A percentile compares a stretch with the other conserved stretches of the same genome.
Evolutionary conservation across 2,113 vertebrate species (phyloP).

Genomic region (Seriola quinqueradiata): DNA sequence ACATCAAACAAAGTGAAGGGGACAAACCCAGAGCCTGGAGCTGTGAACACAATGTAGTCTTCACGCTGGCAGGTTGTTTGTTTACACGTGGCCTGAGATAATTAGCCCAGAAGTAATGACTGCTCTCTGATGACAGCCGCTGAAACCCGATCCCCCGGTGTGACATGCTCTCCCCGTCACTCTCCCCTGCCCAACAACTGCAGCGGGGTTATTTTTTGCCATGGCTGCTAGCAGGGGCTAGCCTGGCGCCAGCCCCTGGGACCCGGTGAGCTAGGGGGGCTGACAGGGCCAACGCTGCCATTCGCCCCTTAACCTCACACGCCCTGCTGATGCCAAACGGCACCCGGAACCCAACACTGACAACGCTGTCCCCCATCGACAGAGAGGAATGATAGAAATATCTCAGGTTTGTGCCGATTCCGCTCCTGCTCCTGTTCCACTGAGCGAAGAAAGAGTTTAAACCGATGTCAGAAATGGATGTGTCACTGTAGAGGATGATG

Average conservation of each 20-base stretch:
- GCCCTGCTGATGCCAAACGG: constrained; percentile 62
- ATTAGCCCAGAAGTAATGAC: constrained; percentile 88
- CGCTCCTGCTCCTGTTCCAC: background rate
- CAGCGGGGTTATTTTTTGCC: constrained; percentile 83
- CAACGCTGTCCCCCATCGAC: constrained; percentile 55
- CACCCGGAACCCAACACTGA: constrained; percentile 74
- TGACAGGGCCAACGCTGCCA: constrained; percentile 75
- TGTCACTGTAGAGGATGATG: background rate
- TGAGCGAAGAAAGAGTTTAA: constrained; percentile 20
- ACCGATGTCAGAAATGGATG: background rate
- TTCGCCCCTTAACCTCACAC: constrained; percentile 77
- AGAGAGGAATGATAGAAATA: constrained; percentile 39
- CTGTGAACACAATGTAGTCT: constrained; percentile 75
- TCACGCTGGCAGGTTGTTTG: constrained; percentile 80
- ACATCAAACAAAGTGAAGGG: constrained; percentile 41
- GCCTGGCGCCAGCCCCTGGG: constrained; percentile 84
- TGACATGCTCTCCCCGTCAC: constrained; percentile 83
- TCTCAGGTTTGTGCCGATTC: background rate
- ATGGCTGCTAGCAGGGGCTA: constrained; percentile 73
- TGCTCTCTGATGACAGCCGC: constrained; percentile 86
- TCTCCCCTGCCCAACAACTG: constrained; percentile 86
- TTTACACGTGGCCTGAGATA: constrained; percentile 83
- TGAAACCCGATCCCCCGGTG: constrained; percentile 78
- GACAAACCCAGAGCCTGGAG: constrained; percentile 44
- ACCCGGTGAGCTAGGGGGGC: constrained; percentile 65